These are phyloP conservation scores for Ectemnius lituratus DNA, from an alignment of 2,888 invertebrate genomes.

Conservation along the genomic window DNA sequence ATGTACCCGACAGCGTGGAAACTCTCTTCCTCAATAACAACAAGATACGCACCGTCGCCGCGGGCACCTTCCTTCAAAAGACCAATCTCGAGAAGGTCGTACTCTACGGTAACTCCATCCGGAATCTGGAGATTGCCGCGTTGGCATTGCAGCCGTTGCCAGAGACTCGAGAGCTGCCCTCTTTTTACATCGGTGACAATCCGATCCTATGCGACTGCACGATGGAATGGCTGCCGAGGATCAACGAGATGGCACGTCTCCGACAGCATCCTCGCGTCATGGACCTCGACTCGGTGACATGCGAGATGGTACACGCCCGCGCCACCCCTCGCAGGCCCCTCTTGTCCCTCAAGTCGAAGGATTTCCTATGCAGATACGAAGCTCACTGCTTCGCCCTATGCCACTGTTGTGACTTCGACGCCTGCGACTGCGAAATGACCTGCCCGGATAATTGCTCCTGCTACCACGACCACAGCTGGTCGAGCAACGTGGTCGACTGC, in stretches of 20 bases:
- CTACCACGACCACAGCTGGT: conserved; percentile 92
- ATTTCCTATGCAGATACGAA: conserved; percentile 90
- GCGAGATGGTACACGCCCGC: conserved; percentile 85
- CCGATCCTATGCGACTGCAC: conserved; percentile 92
- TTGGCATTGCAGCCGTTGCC: conserved; percentile 84
- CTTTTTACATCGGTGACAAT: conserved; percentile 90
- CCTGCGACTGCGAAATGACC: conserved; percentile 94
- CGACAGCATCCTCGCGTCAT: conserved; percentile 88
- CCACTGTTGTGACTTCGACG: conserved; percentile 94
- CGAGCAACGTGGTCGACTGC: conserved; percentile 91
- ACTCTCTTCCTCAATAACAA: conserved; percentile 87
- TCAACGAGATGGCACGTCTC: conserved; percentile 86
- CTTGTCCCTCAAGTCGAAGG: conserved; percentile 84
- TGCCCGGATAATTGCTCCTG: conserved; percentile 92
- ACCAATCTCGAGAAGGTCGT: conserved; percentile 87
- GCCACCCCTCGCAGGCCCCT: conserved; percentile 82
- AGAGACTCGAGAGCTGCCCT: conserved; percentile 85
- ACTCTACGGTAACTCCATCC: conserved; percentile 86
- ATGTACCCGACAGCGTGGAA: conserved; percentile 86
- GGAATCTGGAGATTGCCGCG: conserved; percentile 85
- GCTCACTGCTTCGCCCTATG: conserved; percentile 91
- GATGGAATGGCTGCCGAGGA: conserved; percentile 91
- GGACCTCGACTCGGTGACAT: conserved; percentile 88
- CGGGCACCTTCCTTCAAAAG: conserved; percentile 85
- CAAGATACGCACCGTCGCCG: conserved; percentile 84